A percentile compares a stretch with the other conserved stretches of the same genome.
phyloP scores from a whole-genome alignment of 2,888 invertebrate species.

The Drosophila atripex region DNA sequence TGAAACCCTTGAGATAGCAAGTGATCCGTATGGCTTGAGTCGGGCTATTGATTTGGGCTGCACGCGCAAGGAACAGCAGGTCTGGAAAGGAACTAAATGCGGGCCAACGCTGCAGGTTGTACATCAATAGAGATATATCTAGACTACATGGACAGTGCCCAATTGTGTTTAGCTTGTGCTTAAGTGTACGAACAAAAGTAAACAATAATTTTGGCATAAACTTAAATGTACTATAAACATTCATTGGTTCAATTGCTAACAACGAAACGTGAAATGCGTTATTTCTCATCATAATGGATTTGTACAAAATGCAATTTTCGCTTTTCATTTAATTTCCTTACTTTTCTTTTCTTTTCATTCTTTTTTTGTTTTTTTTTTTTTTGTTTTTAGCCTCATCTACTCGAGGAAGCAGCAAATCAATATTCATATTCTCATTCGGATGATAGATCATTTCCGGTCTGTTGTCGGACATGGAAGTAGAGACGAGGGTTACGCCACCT shows the following conservation, averaged over 20 bases:
- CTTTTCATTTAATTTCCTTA: constrained; percentile 13
- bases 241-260: constrained; percentile 50
- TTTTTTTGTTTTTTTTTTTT: constrained; percentile 8
- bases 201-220: constrained; percentile 69
- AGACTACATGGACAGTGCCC: constrained; percentile 64
- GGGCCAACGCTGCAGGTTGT: constrained; percentile 49
- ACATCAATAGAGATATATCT: constrained; percentile 44
- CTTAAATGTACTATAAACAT: constrained; percentile 62
- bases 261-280: constrained; percentile 26
- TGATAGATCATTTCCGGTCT: constrained; percentile 21
- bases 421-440: constrained; percentile 25
- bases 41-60: constrained; percentile 44
- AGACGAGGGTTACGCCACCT: constrained; percentile 45
- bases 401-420: constrained; percentile 47
- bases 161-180: constrained; percentile 39
- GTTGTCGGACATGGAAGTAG: constrained; percentile 62
- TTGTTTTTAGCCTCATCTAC: constrained; percentile 51
- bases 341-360: constrained; percentile 5
- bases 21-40: constrained; percentile 47
- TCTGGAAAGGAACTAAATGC: constrained; percentile 62
- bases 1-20: constrained; percentile 75
- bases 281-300: constrained; percentile 38
- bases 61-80: constrained; percentile 48
- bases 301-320: constrained; percentile 63
- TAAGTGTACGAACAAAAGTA: constrained; percentile 38